Percentiles rank a stretch among this genome's conserved stretches.
These are phyloP conservation scores for Phodopus roborovskii DNA, from an alignment of 2,113 vertebrate species.

Conservation along the genomic window DNA sequence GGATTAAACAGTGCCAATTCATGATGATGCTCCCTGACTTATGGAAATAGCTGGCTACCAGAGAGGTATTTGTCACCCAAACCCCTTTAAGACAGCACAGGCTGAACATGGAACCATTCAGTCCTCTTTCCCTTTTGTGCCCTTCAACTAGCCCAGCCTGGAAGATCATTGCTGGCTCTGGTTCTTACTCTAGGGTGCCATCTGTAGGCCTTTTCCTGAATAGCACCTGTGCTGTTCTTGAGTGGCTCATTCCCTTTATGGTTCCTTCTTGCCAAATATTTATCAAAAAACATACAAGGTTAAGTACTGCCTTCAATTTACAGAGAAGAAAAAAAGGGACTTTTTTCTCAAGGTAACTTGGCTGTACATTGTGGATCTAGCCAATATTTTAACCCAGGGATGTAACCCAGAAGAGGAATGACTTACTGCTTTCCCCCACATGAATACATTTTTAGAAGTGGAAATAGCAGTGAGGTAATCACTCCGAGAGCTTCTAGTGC, in stretches of 20 bases:
- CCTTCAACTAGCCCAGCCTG: neutral
- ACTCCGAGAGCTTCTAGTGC: conserved; percentile 55
- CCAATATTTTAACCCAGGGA: neutral
- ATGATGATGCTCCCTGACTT: too few relatives aligned
- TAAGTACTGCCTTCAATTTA: neutral
- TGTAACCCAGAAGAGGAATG: conserved; percentile 24
- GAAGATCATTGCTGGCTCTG: neutral
- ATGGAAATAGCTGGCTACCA: neutral
- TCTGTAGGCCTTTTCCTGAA: neutral
- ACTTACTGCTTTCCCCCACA: neutral
- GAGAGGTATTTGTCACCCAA: neutral
- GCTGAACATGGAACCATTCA: neutral
- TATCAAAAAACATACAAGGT: neutral
- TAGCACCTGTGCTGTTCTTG: too few relatives aligned
- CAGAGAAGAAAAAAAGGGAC: neutral
- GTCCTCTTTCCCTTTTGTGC: neutral
- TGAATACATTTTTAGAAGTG: conserved; percentile 24
- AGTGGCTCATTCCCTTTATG: neutral
- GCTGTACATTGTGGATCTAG: neutral
- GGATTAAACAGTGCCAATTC: neutral
- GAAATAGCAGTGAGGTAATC: conserved; percentile 58
- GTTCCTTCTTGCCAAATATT: neutral
- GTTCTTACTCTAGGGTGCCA: neutral
- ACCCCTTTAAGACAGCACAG: neutral
- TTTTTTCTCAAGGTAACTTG: neutral